phyloP scores from a whole-genome alignment of 2,113 vertebrate genomes.

The Sylvia atricapilla region DNA sequence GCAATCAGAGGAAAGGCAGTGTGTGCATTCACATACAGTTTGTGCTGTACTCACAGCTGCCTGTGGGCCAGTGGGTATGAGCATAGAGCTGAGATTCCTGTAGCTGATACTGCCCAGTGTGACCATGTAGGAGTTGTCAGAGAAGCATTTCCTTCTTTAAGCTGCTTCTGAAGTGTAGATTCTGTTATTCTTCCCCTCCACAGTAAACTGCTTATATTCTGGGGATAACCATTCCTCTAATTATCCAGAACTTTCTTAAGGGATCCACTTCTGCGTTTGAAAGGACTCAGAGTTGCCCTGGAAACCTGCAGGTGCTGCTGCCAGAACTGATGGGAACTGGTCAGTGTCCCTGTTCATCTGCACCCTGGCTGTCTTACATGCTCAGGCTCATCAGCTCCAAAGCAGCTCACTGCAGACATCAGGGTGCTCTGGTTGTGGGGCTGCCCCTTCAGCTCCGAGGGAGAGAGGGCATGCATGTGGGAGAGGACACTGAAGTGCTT shows the following conservation, averaged over 20 bases:
- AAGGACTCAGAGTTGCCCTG: too few species aligned
- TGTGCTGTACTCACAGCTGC: not conserved
- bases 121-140: not conserved
- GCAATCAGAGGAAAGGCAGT: not conserved
- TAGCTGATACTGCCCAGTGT: not conserved
- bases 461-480: not conserved
- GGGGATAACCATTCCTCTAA: not conserved
- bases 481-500: not conserved
- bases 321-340: not conserved
- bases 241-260: not conserved
- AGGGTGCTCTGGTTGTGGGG: not conserved
- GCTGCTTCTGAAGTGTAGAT: not conserved
- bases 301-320: not conserved
- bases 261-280: not conserved
- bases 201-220: not conserved
- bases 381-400: not conserved
- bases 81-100: not conserved
- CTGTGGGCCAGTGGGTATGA: fast-evolving
- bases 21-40: not conserved
- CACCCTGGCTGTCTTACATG: not conserved
- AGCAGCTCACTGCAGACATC: not conserved
- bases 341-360: not conserved
- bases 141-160: not conserved
- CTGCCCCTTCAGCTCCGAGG: not conserved
- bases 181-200: not conserved